A percentile compares a stretch with the other conserved stretches of the same genome.
These are phyloP conservation scores for Muntiacus reevesi DNA, from an alignment of 2,113 vertebrate species.

Conservation along the genomic window DNA sequence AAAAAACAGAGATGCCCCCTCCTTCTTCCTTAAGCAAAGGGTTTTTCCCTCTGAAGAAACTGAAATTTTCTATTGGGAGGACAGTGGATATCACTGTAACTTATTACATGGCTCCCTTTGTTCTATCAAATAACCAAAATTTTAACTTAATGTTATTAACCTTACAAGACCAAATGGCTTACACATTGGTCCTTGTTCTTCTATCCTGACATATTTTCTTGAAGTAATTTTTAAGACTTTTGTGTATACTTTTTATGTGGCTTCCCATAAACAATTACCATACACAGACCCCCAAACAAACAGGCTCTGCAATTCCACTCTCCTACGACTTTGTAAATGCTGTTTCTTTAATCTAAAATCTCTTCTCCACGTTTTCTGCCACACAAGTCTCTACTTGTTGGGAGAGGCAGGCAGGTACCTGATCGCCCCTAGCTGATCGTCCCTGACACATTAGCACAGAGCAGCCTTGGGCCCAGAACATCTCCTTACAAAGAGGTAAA, in stretches of 20 bases:
- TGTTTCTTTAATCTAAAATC: neutral
- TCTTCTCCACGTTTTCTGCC: neutral
- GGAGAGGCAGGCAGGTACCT: neutral
- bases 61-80: neutral
- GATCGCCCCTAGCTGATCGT: neutral
- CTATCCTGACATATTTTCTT: neutral
- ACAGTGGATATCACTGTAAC: neutral
- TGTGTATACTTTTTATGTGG: neutral
- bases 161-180: neutral
- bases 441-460: neutral
- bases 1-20: neutral
- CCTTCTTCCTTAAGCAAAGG: neutral
- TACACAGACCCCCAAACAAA: neutral
- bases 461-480: neutral
- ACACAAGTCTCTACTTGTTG: neutral
- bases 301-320: neutral
- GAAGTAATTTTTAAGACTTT: neutral
- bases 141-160: neutral
- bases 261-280: neutral
- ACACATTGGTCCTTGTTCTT: neutral
- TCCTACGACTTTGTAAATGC: neutral
- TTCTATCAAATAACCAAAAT: neutral
- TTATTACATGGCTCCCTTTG: neutral
- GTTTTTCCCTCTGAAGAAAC: neutral
- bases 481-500: neutral